These are phyloP conservation scores for Chloroclystis v-ata DNA, from an alignment of 2,888 invertebrate species.

Conservation along the genomic window DNA sequence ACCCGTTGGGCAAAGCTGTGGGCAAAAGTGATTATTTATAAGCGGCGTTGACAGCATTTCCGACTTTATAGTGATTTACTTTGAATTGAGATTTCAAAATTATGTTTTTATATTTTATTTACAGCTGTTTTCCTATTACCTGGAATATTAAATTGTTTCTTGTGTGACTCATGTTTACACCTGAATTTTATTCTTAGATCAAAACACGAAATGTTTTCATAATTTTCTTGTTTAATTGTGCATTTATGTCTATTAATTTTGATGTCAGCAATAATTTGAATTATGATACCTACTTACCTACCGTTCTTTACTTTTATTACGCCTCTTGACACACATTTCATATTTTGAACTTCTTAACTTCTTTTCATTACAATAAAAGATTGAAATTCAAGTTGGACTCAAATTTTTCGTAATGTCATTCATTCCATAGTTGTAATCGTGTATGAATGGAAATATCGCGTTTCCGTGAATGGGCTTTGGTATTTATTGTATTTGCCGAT, in stretches of 20 bases:
- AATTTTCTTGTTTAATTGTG: no score
- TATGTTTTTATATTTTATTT: slow-evolving; percentile 31
- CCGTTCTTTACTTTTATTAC: no score
- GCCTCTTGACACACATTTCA: no score
- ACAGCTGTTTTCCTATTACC: slow-evolving; percentile 23
- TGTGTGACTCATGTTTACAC: slow-evolving; percentile 8
- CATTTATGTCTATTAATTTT: no score
- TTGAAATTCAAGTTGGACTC: no score
- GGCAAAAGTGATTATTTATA: slow-evolving; percentile 69
- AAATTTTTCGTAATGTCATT: no score
- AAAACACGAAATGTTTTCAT: no score
- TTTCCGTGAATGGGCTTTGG: slow-evolving; percentile 14
- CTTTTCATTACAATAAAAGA: no score
- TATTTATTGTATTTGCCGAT: slow-evolving; percentile 26
- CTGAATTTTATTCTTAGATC: slow-evolving; percentile 10
- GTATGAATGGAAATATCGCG: slow-evolving; percentile 6
- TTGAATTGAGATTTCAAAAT: slow-evolving; percentile 47
- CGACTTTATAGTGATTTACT: slow-evolving; percentile 60
- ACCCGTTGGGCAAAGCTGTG: slow-evolving; percentile 46
- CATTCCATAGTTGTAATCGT: no score
- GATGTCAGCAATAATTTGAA: no score
- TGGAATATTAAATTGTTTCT: slow-evolving; percentile 10
- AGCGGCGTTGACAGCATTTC: slow-evolving; percentile 65
- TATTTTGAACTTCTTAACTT: no score
- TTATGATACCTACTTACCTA: no score